Evolutionary conservation across 2,113 vertebrate species (phyloP), one percentile per base, ranked within the genome.

Genomic region (Leiothrix lutea): DNA sequence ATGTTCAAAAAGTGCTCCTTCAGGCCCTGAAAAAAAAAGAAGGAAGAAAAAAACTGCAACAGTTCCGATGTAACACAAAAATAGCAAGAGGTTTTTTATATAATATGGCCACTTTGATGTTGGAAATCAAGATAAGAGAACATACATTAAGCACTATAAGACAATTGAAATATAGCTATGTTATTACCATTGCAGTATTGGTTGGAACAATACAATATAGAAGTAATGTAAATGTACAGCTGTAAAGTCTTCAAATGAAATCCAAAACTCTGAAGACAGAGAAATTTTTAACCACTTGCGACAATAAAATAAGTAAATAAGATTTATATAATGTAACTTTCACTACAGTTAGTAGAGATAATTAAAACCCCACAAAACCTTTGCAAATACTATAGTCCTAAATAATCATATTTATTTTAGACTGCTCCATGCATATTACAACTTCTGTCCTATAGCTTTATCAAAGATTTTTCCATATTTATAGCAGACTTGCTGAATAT

Each of bases 1-100:
- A 80, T 99, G 99, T 96, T 99, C 99, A 97, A 99, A 99, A 84
- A 99, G 94, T 15, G 99, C 99, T 47, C 99, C 99, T 97, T 99
- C 99, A 57, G 98, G 98, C 20, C 99, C 99, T 99, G 95, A 60
- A 82, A 61, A 71, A 92, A 91, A 83, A 94, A 86, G 40, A 61
- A 82, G 42, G 70, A 71, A 90, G 24, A 66, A 60, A 45, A 77
- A 74, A 3, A 66, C 3, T 47, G 5, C 19, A 73, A 42, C 33
- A 47, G 9, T 31, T 66, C 8, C 60, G 56, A 86, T 35, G 11
- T 21, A 44, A 65, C 18, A 75, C 57, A 57, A 61, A 45, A 58
- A 56, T 4, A 54, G 18, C 5, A 23, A 22, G 11, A 47, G 19
- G 3, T 0, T 21, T 33, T 21, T 25, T 47, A 74, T 64, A 60